A percentile compares a stretch with the other conserved stretches of the same genome.
phyloP scores from a whole-genome alignment of 2,113 vertebrate genomes.

The Aix galericulata region DNA sequence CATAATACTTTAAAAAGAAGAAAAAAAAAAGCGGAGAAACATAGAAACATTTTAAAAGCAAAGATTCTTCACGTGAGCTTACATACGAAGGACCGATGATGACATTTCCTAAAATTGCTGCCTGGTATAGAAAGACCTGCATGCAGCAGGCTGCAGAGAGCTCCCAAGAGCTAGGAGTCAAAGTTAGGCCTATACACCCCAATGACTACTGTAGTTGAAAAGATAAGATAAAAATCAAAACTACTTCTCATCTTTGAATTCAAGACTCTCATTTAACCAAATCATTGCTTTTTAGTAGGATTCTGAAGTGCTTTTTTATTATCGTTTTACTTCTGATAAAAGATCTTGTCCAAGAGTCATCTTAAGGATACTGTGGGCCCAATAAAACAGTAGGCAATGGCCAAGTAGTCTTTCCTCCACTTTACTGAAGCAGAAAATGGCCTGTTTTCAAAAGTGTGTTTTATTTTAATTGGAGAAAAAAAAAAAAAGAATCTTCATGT shows the following conservation, averaged over 20 bases:
- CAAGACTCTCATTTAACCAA: slow-evolving; percentile 40
- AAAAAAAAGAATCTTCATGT: background rate
- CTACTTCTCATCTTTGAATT: slow-evolving; percentile 8
- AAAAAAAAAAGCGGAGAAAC: background rate
- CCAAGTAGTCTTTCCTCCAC: background rate
- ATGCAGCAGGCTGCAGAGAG: background rate
- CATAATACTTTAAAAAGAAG: background rate
- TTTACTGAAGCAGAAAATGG: background rate
- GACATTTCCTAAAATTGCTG: background rate
- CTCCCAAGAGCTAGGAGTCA: background rate
- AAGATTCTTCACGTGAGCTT: background rate
- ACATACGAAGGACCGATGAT: background rate
- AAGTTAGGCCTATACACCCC: background rate
- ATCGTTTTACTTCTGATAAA: background rate
- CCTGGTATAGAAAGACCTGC: background rate
- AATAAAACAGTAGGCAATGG: background rate
- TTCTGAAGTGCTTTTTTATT: background rate
- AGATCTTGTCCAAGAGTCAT: background rate
- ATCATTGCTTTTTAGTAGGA: background rate
- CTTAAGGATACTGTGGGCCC: background rate
- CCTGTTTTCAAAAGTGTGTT: background rate
- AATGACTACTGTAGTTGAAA: background rate
- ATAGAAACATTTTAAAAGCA: background rate
- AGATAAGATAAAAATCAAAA: background rate
- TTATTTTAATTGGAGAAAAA: background rate